phyloP scores from a whole-genome alignment of 2,888 invertebrate genomes.

The Taenaris catops region DNA sequence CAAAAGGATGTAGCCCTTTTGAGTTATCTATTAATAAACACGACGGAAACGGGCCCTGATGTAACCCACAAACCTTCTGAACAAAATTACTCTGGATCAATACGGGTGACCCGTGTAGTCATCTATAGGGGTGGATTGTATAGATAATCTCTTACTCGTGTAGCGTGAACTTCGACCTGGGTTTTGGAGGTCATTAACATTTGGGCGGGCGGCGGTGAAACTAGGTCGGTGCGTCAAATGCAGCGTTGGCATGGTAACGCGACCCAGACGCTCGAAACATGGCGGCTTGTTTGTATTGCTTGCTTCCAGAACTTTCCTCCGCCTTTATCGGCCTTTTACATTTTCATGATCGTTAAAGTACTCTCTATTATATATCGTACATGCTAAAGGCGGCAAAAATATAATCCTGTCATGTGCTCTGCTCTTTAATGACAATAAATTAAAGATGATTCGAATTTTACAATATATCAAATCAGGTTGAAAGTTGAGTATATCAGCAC shows the following conservation, averaged over 20 bases:
- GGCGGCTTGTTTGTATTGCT: conserved; percentile 28
- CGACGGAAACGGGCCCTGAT: conserved; percentile 34
- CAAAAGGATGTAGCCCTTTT: no score
- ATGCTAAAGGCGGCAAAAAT: no score
- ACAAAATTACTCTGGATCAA: conserved; percentile 57
- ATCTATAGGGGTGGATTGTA: conserved; percentile 50
- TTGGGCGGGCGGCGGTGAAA: conserved; percentile 58
- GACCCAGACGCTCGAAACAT: conserved; percentile 39
- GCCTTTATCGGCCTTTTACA: background rate
- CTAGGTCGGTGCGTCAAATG: conserved; percentile 66
- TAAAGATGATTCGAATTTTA: no score
- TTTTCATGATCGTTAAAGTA: no score
- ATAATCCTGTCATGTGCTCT: no score
- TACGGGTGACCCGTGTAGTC: conserved; percentile 67
- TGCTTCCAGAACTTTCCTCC: conserved; percentile 17
- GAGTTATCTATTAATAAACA: no score
- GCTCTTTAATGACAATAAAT: no score
- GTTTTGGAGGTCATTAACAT: conserved; percentile 80
- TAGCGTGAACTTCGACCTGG: conserved; percentile 78
- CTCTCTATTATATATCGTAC: no score
- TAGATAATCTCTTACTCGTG: conserved; percentile 63
- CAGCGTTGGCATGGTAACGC: conserved; percentile 60
- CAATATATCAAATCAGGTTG: no score
- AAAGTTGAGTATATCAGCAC: no score
- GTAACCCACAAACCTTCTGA: conserved; percentile 64